phyloP scores from a whole-genome alignment of 2,888 invertebrate genomes.

The Idaea straminata region DNA sequence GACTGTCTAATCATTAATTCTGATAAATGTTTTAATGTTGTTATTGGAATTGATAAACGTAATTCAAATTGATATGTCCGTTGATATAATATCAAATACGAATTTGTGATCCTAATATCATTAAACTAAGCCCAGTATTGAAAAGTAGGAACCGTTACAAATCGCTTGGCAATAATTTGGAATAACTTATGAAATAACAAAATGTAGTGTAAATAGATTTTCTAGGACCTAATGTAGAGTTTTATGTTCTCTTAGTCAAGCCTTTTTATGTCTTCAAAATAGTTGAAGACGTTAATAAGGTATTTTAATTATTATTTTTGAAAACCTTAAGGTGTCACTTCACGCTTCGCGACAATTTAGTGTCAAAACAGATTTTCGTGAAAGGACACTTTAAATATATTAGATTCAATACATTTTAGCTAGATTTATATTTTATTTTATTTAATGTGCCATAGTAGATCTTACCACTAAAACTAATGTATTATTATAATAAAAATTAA shows the following conservation, averaged over 20 bases:
- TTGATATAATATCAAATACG: constrained; percentile 70
- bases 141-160: constrained; percentile 33
- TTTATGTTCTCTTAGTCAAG: constrained; percentile 10
- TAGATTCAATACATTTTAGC: constrained; percentile 24
- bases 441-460: constrained; percentile 71
- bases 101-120: constrained; percentile 76
- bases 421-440: constrained; percentile 36
- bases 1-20: constrained; percentile 50
- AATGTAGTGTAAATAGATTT: constrained; percentile 34
- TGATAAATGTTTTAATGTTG: constrained; percentile 58
- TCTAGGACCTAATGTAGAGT: constrained; percentile 10
- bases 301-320: background rate
- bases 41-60: constrained; percentile 63
- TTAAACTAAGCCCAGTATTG: constrained; percentile 52
- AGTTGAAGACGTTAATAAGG: background rate
- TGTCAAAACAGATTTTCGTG: background rate
- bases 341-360: background rate
- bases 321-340: background rate
- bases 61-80: constrained; percentile 71
- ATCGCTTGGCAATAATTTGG: constrained; percentile 77
- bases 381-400: constrained; percentile 5
- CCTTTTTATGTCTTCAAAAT: constrained; percentile 12
- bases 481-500: constrained; percentile 38
- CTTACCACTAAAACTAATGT: constrained; percentile 48
- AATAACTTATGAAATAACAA: constrained; percentile 30